Conservation (phyloP, 35 echinoderm and acorn worm genomes). For the Heliocidaris tuberculata region DNA sequence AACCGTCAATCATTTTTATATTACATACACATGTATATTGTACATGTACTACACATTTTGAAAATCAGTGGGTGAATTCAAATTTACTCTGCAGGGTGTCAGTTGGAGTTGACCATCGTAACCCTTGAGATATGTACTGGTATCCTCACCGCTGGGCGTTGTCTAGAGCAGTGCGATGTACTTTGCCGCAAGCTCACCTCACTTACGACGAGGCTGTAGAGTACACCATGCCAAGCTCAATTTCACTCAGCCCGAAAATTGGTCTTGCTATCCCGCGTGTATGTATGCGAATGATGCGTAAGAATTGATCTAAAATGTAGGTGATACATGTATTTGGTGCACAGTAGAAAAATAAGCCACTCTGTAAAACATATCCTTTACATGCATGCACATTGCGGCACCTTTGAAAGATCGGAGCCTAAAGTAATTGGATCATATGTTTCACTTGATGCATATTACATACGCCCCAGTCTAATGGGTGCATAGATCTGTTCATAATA, state of each 20-base stretch:
- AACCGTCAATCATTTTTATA: no score
- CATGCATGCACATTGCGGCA: background rate
- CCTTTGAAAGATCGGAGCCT: background rate
- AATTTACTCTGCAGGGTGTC: no score
- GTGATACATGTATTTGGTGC: background rate
- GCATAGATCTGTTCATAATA: background rate
- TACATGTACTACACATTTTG: no score
- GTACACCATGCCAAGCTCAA: background rate
- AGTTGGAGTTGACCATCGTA: no score
- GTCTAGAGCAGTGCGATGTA: background rate
- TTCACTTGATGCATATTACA: background rate
- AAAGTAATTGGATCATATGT: background rate
- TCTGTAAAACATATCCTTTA: background rate
- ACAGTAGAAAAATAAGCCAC: background rate
- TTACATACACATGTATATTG: no score
- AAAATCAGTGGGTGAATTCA: no score
- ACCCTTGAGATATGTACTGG: background rate
- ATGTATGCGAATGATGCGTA: background rate
- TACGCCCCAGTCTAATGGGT: no score
- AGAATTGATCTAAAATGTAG: background rate
- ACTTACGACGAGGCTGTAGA: background rate
- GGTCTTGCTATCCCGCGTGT: background rate
- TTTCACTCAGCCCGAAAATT: background rate
- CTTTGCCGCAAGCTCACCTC: background rate
- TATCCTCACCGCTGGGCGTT: background rate